Base-by-base conservation (phyloP, 2,888 invertebrate species). In the Rhagonycha lutea region DNA sequence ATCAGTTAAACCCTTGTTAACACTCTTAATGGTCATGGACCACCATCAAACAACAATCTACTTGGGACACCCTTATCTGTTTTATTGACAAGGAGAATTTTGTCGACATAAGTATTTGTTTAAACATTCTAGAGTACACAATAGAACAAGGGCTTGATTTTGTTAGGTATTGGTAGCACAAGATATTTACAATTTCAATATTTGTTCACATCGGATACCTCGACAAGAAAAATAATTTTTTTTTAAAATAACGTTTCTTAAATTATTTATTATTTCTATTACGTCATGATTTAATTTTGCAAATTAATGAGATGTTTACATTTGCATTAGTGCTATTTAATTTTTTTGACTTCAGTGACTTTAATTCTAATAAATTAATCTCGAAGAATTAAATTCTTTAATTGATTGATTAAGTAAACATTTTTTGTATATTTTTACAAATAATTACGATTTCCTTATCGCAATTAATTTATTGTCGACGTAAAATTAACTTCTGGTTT, bases 41-140 rank as follows among this genome's bases (percentile, higher is more conserved):
- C 79, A 80, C 79, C 79, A 72, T 67, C 65, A 67, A 65, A 78
- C 78, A 73, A 78, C 75, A 73, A 76, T 78, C 75, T 76, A 73
- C 69, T 68, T 14, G 65, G 63, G 63, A 65, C 47, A 47, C 63
- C 63, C 63, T 65, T 75, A 68, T 29, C 47, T 60, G 29, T 67
- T 65, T 23, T 73, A 73, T 69, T 73, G 68, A 73, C 69, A 73
- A 61, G 69, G 60, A 61, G 62, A 65, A 65, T 65, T 65, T 65
- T 65, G 63, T 65, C 69, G 62, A 69, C 69, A 61, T 73, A 69
- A 73, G 14, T 32, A 32, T 23, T 29, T 69, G 73, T 69, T 73
- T 73, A 69, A 69, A 69, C 62, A 61, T 68, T 73, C 62, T 24
- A 26, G 47, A 47, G 47, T 47, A 47, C 47, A n/a, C 47, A 47